Evolutionary conservation across 2,888 invertebrate genomes (phyloP).

Genomic region (Trissolcus brochymenae): DNA sequence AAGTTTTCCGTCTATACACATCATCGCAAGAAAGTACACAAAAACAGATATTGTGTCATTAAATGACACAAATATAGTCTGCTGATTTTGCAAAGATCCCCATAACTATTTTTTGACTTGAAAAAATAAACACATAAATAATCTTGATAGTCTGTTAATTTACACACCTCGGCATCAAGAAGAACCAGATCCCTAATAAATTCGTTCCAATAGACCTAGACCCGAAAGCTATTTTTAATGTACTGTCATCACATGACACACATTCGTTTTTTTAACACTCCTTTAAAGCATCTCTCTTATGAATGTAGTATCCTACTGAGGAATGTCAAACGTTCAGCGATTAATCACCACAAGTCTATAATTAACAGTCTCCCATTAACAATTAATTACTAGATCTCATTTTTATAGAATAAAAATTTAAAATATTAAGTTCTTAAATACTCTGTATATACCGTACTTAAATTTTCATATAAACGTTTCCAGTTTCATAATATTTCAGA

Average conservation of each 20-base stretch:
- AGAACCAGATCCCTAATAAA: slow-evolving; percentile 14
- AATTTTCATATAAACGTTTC: too few species aligned
- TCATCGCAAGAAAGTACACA: not conserved
- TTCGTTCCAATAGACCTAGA: slow-evolving; percentile 13
- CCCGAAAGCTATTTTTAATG: slow-evolving; percentile 14
- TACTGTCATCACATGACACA: slow-evolving; percentile 4
- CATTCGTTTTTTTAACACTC: slow-evolving; percentile 6
- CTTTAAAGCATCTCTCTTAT: not conserved
- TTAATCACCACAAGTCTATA: too few species aligned
- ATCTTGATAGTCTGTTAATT: not conserved
- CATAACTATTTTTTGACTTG: slow-evolving; percentile 1
- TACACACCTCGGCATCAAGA: not conserved
- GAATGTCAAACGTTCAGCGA: not conserved
- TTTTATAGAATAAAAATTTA: too few species aligned
- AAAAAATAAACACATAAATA: slow-evolving; percentile 21
- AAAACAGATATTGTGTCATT: too few species aligned
- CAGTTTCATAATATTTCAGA: not conserved
- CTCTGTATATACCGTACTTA: too few species aligned
- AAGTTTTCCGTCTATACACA: too few species aligned
- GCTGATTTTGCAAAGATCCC: too few species aligned
- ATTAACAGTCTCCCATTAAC: too few species aligned
- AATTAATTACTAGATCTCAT: too few species aligned
- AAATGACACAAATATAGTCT: too few species aligned
- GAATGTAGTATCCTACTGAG: not conserved
- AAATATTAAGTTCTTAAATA: too few species aligned